These are phyloP conservation scores for Lordiphosa collinella DNA, from an alignment of 1,140 invertebrate species.

Conservation along the genomic window DNA sequence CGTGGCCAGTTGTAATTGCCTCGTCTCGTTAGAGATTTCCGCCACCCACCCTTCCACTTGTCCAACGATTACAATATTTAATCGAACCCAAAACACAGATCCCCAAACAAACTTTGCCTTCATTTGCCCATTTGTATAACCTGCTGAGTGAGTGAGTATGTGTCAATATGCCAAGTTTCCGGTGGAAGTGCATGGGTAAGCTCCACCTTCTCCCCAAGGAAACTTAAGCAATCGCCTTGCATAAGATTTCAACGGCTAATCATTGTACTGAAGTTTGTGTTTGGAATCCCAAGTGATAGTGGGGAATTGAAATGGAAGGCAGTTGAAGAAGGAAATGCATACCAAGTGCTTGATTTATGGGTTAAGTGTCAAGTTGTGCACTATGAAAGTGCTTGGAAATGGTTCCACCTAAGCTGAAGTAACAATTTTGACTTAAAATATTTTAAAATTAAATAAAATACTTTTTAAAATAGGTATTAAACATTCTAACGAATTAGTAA, in stretches of 20 bases:
- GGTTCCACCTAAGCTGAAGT: too few species aligned
- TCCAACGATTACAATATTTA: constrained; percentile 4
- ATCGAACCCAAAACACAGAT: constrained; percentile 11
- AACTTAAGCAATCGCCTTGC: constrained; percentile 1
- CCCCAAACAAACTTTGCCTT: constrained; percentile 1
- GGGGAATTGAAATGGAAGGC: neutral
- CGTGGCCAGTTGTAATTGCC: constrained; percentile 11
- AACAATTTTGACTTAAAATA: too few species aligned
- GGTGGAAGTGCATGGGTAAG: neutral
- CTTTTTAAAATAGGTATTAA: too few species aligned
- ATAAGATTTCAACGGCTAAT: constrained; percentile 15
- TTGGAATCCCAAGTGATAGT: constrained; percentile 1
- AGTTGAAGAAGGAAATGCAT: neutral
- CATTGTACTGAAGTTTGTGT: constrained; percentile 3
- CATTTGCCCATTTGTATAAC: constrained; percentile 8
- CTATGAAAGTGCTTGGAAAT: neutral
- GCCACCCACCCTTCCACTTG: neutral
- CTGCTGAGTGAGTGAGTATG: neutral
- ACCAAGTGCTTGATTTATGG: constrained; percentile 6
- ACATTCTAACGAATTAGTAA: too few species aligned
- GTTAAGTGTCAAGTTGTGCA: neutral
- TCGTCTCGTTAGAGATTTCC: constrained; percentile 5
- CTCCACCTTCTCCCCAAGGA: constrained; percentile 3
- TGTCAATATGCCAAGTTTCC: constrained; percentile 7
- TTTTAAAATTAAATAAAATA: too few species aligned